Evolutionary conservation across 2,888 invertebrate species (phyloP), one percentile per base, ranked within the genome.

Genomic region (Luffia ferchaultella): DNA sequence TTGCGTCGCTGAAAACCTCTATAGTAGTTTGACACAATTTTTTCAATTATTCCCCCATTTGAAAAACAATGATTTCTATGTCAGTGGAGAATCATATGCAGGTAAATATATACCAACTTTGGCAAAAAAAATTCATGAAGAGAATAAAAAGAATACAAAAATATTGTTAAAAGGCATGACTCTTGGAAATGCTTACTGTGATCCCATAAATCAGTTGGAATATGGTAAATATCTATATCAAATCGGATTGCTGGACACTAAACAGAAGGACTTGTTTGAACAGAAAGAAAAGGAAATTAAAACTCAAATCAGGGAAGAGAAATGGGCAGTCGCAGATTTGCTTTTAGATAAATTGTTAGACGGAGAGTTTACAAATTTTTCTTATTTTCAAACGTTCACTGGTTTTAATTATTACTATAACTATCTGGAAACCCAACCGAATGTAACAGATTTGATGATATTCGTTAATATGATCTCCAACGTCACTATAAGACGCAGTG

Each of bases 351-450:
- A 75, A n/a, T 69, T 95, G 0, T 80, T 95, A 58, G 76, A 74
- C 42, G 79, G 76, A 20, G 68, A 67, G 2, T 42, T 73, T 0
- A 61, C 61, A 1, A 73, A 76, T 50, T 63, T 59, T 17, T 78
- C 80, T 12, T 75, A 70, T 45, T 93, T 91, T 62, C 86, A 85
- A 63, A 88, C 89, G 55, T 75, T 84, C 40, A 92, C 93, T 2
- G 94, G 94, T 0, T 92, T 91, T 52, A 67, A 87, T n/a, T 88
- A 89, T 61, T 91, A 90, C 59, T 93, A 89, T 63, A 93, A 93
- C 64, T 90, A 87, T 61, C 65, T 95, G 16, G 67, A 86, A 45
- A 53, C 72, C 0, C 70, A 86, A 0, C 68, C 80, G 2, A 82
- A 85, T 16, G 70, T 69, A 49, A 67, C 73, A 1, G 80, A 85